Evolutionary conservation across 2,888 invertebrate genomes (phyloP).

Genomic region (Sthenelais limicola): DNA sequence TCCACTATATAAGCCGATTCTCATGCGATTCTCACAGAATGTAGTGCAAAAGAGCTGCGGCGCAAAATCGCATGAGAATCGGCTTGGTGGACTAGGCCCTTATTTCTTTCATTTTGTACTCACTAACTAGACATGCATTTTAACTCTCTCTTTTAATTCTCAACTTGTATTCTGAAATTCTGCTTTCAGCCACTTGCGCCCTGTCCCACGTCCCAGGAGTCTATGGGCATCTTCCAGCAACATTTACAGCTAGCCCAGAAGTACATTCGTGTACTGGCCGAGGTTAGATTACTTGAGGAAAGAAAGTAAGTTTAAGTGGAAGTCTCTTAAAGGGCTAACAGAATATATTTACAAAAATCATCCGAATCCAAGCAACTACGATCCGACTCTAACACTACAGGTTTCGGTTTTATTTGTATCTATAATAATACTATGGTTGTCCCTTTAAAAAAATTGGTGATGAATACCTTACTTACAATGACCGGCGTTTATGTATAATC

Average conservation of each 20-base stretch:
- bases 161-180: neutral
- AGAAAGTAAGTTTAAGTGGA: conserved; percentile 79
- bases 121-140: neutral
- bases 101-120: neutral
- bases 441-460: too few species aligned
- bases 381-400: too few species aligned
- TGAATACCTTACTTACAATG: too few species aligned
- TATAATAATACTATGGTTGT: too few species aligned
- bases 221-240: conserved; percentile 88
- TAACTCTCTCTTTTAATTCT: neutral
- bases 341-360: too few species aligned
- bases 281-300: conserved; percentile 85
- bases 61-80: too few species aligned
- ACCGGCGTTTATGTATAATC: too few species aligned
- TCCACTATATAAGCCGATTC: neutral
- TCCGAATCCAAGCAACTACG: too few species aligned
- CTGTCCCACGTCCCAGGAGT: conserved; percentile 82
- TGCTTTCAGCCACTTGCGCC: conserved; percentile 82
- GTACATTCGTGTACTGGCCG: conserved; percentile 90
- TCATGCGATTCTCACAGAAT: too few species aligned
- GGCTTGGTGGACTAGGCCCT: neutral
- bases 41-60: too few species aligned
- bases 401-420: too few species aligned
- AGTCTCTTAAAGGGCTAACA: too few species aligned
- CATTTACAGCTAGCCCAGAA: conserved; percentile 86